Conservation (phyloP, 1,140 invertebrate species). For the Heliothis subflexa region DNA sequence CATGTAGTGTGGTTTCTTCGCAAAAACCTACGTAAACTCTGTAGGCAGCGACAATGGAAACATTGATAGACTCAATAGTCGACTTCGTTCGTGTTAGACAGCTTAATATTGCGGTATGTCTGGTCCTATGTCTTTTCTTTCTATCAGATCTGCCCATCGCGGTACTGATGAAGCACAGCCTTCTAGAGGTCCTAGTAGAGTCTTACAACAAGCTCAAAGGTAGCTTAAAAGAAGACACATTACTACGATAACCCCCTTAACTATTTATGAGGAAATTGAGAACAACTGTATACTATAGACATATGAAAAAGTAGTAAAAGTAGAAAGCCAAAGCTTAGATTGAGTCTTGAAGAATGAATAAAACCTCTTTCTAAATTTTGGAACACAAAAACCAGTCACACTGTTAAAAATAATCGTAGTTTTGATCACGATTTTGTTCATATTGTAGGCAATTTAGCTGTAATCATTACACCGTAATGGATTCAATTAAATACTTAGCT, state of each 20-base stretch:
- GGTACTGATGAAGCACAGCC: not conserved
- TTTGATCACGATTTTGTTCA: not conserved
- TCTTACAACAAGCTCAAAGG: too few species aligned
- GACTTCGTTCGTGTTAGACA: constrained; percentile 72
- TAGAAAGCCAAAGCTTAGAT: too few species aligned
- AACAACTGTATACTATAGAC: too few species aligned
- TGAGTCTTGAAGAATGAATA: too few species aligned
- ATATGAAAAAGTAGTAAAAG: too few species aligned
- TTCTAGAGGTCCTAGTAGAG: not conserved
- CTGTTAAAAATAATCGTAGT: too few species aligned
- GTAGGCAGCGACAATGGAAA: constrained; percentile 63
- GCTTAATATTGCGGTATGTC: constrained; percentile 74
- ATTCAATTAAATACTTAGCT: not conserved
- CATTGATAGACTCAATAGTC: constrained; percentile 57
- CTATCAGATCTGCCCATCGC: constrained; percentile 27
- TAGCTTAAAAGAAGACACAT: too few species aligned
- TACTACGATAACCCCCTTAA: too few species aligned
- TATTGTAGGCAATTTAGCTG: not conserved
- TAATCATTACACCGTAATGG: not conserved
- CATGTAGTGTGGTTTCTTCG: constrained; percentile 77
- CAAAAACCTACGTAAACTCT: constrained; percentile 69
- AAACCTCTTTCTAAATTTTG: too few species aligned
- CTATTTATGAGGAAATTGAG: too few species aligned
- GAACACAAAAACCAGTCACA: too few species aligned
- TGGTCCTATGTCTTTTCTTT: constrained; percentile 47